Evolutionary conservation across 2,888 invertebrate genomes (phyloP).

Genomic region (Crioceris asparagi): DNA sequence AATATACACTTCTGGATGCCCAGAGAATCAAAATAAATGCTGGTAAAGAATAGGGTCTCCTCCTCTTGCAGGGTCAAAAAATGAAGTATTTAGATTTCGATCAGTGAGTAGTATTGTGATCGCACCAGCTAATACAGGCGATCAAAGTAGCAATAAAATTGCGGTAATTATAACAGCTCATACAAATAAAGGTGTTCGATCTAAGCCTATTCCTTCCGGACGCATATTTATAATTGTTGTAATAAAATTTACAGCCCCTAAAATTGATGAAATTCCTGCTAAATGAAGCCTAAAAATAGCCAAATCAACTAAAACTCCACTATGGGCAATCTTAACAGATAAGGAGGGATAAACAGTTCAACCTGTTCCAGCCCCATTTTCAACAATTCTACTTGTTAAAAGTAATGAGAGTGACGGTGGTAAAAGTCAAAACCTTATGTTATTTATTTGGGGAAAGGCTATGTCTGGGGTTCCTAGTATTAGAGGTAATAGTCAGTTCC

Average conservation of each 20-base stretch:
- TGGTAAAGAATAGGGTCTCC: slow-evolving; percentile 73
- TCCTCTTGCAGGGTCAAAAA: slow-evolving; percentile 71
- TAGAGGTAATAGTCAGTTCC: slow-evolving; percentile 69
- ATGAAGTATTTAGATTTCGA: slow-evolving; percentile 70
- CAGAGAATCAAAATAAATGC: slow-evolving; percentile 83
- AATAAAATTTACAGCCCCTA: slow-evolving; percentile 72
- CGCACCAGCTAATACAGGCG: slow-evolving; percentile 69
- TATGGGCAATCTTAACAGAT: slow-evolving; percentile 8
- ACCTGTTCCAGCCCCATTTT: slow-evolving; percentile 64
- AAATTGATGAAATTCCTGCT: slow-evolving; percentile 60
- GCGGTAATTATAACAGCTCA: slow-evolving; percentile 54
- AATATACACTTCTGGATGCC: slow-evolving; percentile 81
- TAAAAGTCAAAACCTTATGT: slow-evolving; percentile 74
- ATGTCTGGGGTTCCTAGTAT: slow-evolving; percentile 72
- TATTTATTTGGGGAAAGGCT: slow-evolving; percentile 74
- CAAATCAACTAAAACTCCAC: slow-evolving; percentile 46
- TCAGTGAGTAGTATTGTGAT: slow-evolving; percentile 72
- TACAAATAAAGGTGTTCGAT: slow-evolving; percentile 64
- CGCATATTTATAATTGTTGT: slow-evolving; percentile 65
- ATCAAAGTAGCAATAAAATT: slow-evolving; percentile 51
- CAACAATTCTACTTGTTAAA: slow-evolving; percentile 48
- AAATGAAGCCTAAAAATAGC: slow-evolving; percentile 67
- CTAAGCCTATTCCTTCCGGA: slow-evolving; percentile 46
- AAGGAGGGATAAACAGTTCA: slow-evolving; percentile 44
- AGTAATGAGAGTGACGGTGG: slow-evolving; percentile 54